Base-by-base conservation (phyloP, 2,888 invertebrate species). In the Drosophila nigricruria region DNA sequence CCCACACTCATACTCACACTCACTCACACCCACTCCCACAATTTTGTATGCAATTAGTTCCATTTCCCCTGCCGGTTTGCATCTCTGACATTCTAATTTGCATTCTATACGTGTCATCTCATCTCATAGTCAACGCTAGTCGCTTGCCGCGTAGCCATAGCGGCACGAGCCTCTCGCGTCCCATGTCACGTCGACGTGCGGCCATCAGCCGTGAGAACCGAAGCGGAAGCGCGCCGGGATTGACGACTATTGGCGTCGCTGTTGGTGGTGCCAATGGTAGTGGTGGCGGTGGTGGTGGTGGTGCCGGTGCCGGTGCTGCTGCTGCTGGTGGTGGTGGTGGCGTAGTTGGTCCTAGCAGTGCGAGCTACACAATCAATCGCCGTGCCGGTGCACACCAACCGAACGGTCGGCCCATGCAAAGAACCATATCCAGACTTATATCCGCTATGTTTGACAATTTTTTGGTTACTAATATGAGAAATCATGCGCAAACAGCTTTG, bases 81-180 rank as follows among this genome's bases (percentile, higher is more conserved):
- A 88, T 88, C 88, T 79, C 73, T 74, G 75, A 79, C 74, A 78
- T 79, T 79, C 70, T 74, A 76, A 86, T 88, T 58, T 72, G 88
- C 88, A 82, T 88, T 83, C 72, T 79, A 81, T 71, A 47, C 78
- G 70, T 86, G 62, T 86, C 86, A 80, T 49, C 49, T 49, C 49
- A 49, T 49, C 49, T 84, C 87, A 70, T 81, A 89, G 89, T 83
- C 87, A 70, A 69, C 70, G 56, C 67, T 67, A 70, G 45, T 70
- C 89, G 81, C 77, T 66, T 73, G 66, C 68, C 76, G 42, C 79
- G 61, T 70, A 61, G 50, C 60, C 53, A 54, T 16, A 60, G 34
- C 50, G 50, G 57, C 34, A 25, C 71, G 36, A 34, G 49, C 53
- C 23, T 60, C 16, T 57, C 50, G 60, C 60, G 60, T 27, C 52